Base-by-base conservation (phyloP, 2,888 invertebrate genomes). In the Leptothorax acervorum region DNA sequence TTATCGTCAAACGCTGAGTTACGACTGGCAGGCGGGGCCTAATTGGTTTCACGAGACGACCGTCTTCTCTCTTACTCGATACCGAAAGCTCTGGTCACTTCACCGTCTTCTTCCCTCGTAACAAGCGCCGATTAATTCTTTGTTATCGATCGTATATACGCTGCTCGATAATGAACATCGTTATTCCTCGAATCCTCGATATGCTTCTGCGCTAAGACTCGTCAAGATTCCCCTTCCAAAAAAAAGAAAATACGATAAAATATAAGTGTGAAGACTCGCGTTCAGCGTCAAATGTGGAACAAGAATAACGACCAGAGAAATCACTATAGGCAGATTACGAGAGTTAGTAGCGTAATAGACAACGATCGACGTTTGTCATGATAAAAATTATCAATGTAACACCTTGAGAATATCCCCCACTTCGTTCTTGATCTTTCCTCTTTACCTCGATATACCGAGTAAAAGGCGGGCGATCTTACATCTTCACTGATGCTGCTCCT, bases 1-100 rank as follows among this genome's bases (percentile, higher is more conserved):
- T 82, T 86, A 85, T 84, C 73, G 70, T 83, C 63, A 57, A 39
- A 55, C 31, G 23, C 74, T 68, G 68, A 89, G 73, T 88, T 89
- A 86, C 83, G 85, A 45, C 73, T 62, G 63, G 53, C 60, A 84
- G 83, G 60, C 78, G 31, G 65, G 70, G 66, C 53, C 83, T 85
- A 82, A 76, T 78, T 84, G 82, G 60, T 82, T 65, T 84, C 57
- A 78, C 66, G 53, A 55, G 53, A 55, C 28, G 55, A 55, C 15
- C 55, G 31, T 28, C 31, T 23, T 81, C 42, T 74, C 39, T 28
- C 39, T 74, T 42, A 60, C 42, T 60, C 76, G 85, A 45, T 78
- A 45, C n/a, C 68, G 31, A 57, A 68, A 42, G 68, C n/a, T 55
- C 45, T 31, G 68, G 28, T 42, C 15, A 23, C 63, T 57, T 57